Base-by-base conservation (phyloP, 2,797 vertebrate genomes). In the Eutrigla gurnardus region DNA sequence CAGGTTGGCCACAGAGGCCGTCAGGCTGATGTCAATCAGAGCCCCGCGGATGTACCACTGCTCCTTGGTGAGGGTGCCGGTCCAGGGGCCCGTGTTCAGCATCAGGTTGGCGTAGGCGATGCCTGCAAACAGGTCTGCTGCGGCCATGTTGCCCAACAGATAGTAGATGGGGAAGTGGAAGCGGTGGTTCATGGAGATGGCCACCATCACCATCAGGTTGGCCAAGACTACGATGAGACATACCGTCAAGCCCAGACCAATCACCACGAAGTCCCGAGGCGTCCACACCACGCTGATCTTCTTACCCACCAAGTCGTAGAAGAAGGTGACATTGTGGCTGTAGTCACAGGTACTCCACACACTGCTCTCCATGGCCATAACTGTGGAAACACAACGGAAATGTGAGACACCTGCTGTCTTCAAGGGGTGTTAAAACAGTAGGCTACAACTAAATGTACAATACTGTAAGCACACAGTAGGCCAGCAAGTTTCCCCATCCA, bases 161-260 rank as follows among this genome's bases (percentile, higher is more conserved):
- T 97, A 98, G 86, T 97, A 99, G 81, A 98, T 98, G 78, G 97
- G 97, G 71, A 95, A 96, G 87, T 99, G 97, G 91, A 98, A 97
- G 47, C 96, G 95, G 0, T 93, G 95, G 91, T 99, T 99, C 73
- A 95, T 89, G 61, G 94, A 80, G 33, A 98, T 96, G 47, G 97
- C 97, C 0, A 89, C 89, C 77, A 99, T 97, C 58, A 99, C 96
- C 88, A 98, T 46, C 58, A 96, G 77, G 90, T 99, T 99, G 78
- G 96, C 95, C 8, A 98, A 86, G 4, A 98, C 90, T 2, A 99
- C 96, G 0, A 97, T 93, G 65, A 96, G 65, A 2, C 96, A 97
- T 25, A 98, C 95, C 0, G 93, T 94, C 73, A 98, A 73, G 6
- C 97, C 97, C 46, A 98, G 80, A 1, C 88, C 93, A 0, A 98